Conservation (phyloP, 1,140 invertebrate genomes). For the Atta texana region DNA sequence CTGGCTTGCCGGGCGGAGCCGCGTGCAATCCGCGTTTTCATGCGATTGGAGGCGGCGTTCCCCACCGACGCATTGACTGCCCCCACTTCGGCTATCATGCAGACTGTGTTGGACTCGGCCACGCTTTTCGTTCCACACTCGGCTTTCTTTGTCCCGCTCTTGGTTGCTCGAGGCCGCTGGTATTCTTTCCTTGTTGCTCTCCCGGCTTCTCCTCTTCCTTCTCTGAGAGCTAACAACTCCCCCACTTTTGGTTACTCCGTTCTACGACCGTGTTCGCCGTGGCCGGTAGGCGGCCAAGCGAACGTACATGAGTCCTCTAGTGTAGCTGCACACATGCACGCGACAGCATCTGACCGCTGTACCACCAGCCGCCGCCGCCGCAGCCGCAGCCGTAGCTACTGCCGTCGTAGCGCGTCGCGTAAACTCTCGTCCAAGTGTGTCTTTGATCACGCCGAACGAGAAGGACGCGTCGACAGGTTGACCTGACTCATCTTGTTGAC, state of each 20-base stretch:
- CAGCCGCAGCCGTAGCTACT: constrained; percentile 70
- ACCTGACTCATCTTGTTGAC: constrained; percentile 41
- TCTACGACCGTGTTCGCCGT: constrained; percentile 71
- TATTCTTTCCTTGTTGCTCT: constrained; percentile 15
- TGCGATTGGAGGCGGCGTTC: constrained; percentile 73
- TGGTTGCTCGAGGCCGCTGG: constrained; percentile 10
- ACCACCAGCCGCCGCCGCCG: constrained; percentile 70
- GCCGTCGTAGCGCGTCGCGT: constrained; percentile 68
- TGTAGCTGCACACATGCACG: constrained; percentile 86
- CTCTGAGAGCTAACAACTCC: constrained; percentile 73
- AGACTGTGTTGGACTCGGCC: constrained; percentile 73
- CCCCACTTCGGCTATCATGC: constrained; percentile 77
- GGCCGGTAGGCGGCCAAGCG: constrained; percentile 77
- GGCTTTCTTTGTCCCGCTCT: constrained; percentile 46
- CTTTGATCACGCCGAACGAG: constrained; percentile 65
- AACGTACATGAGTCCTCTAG: constrained; percentile 78
- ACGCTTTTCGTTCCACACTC: constrained; percentile 67
- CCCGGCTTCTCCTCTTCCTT: constrained; percentile 13
- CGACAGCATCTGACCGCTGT: constrained; percentile 84
- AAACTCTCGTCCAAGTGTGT: constrained; percentile 56
- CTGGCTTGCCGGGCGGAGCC: constrained; percentile 73
- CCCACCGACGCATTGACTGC: constrained; percentile 67
- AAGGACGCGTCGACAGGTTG: constrained; percentile 37
- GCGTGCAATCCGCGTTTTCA: constrained; percentile 78
- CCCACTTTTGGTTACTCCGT: constrained; percentile 69